Base-by-base conservation (phyloP, 2,888 invertebrate species). In the Cephus sareptanus region DNA sequence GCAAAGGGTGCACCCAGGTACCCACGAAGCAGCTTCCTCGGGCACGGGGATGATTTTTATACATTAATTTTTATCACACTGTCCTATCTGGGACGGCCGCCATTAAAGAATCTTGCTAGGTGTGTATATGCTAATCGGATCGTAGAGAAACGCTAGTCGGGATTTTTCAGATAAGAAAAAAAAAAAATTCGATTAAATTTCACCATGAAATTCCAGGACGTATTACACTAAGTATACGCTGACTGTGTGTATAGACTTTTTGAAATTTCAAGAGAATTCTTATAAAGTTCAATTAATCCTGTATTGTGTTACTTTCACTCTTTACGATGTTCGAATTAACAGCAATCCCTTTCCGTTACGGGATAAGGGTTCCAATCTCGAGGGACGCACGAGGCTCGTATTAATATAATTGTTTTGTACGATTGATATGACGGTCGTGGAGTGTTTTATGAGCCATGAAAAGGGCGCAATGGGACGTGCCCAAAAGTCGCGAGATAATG, bases 401-500 rank as follows among this genome's bases (percentile, higher is more conserved):
- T 56, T 56, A 56, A 56, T 56, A 56, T 56, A 23, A 56, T 56
- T 56, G 23, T 56, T 40, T 56, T 56, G 56, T 56, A 23, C 9
- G 9, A 9, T 56, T 23, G 56, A 56, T 56, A 23, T 56, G 56
- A 9, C 23, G 9, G 56, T 56, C 56, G 56, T 23, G 9, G 56
- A 23, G 23, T 23, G 56, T 23, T 56, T 56, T 56, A 56, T 56
- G 56, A 56, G 9, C 56, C 56, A 56, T 56, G 23, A 56, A 56
- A 15, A 56, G 23, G 56, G 56, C 9, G 23, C 56, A 23, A 56
- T 56, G 56, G 74, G 40, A 75, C 70, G 71, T 30, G 77, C 40
- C 75, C 37, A 70, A 71, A 71, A 40, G 40, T 13, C 56, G 23
- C 34, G 75, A 69, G 77, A 77, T 77, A 77, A 75, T 77, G 69